Base-by-base conservation (phyloP, 2,797 vertebrate species). In the Sparidentex hasta region DNA sequence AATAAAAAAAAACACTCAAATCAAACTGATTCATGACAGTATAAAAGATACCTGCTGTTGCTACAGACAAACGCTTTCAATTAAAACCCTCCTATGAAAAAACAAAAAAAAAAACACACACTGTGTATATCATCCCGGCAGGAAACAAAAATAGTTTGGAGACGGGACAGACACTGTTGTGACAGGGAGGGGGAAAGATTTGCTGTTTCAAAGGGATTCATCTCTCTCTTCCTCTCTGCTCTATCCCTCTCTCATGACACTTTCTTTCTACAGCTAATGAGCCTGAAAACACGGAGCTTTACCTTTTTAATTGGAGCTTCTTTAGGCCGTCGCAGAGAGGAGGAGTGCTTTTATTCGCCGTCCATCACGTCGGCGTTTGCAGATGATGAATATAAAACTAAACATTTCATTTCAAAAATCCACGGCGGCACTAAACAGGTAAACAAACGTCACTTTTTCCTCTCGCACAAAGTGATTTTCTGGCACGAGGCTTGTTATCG, bases 301-400 rank as follows among this genome's bases (percentile, higher is more conserved):
- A 74, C 67, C 77, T 27, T 72, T 76, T 33, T 78, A 83, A 82
- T 82, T 81, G 78, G 78, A 74, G 70, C 58, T 70, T 41, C 63
- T 84, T 67, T 6, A 55, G 56, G 57, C 48, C 18, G 16, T 47
- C 14, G 18, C 7, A 23, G 18, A 51, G 21, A 6, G 12, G 50
- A 7, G 20, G 12, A 17, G 2, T 4, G 38, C 59, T 21, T 59
- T 25, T 79, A 63, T 83, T 77, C 61, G 44, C 72, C 2, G 66
- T 59, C 68, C 71, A 71, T 79, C 75, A 75, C 64, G 63, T 76
- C 11, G 12, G 47, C 47, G 8, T 73, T 77, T 77, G 23, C 68
- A 8, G 18, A 64, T 62, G 61, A 76, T 68, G 38, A 65, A 74
- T 52, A 11, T 18, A 52, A 76, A 52, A 0, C 4, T 17, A 33